Percentiles rank a stretch among this genome's conserved stretches.
phyloP scores from a whole-genome alignment of 2,113 vertebrate species.

The Mobula hypostoma region DNA sequence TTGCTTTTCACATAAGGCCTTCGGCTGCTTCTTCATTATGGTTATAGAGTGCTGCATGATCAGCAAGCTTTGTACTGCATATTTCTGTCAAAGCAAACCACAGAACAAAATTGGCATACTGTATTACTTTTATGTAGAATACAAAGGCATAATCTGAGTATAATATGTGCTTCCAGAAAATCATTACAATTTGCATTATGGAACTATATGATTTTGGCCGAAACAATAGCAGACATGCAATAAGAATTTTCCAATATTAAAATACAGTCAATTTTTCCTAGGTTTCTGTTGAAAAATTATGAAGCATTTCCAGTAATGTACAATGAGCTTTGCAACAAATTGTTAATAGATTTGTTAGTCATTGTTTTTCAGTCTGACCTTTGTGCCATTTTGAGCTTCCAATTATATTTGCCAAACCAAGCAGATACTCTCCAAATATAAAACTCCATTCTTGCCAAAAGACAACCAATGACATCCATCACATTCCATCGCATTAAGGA shows the following conservation, averaged over 20 bases:
- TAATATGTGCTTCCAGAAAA: background rate
- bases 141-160: background rate
- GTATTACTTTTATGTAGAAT: background rate
- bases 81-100: background rate
- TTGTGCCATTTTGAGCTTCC: background rate
- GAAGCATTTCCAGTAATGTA: background rate
- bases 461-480: background rate
- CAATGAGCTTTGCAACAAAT: background rate
- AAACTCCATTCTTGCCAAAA: background rate
- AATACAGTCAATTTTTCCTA: background rate
- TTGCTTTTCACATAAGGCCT: background rate
- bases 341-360: background rate
- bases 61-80: background rate
- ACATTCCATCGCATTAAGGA: background rate
- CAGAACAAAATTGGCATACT: background rate
- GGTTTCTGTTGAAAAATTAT: background rate
- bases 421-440: constrained; percentile 12
- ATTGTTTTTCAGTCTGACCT: constrained; percentile 8
- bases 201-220: background rate
- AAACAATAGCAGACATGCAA: background rate
- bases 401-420: background rate
- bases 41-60: background rate
- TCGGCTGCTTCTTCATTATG: background rate
- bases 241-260: background rate
- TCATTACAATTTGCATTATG: background rate